Conservation (phyloP, 2,888 invertebrate genomes). For the Philhelius pedissequus region DNA sequence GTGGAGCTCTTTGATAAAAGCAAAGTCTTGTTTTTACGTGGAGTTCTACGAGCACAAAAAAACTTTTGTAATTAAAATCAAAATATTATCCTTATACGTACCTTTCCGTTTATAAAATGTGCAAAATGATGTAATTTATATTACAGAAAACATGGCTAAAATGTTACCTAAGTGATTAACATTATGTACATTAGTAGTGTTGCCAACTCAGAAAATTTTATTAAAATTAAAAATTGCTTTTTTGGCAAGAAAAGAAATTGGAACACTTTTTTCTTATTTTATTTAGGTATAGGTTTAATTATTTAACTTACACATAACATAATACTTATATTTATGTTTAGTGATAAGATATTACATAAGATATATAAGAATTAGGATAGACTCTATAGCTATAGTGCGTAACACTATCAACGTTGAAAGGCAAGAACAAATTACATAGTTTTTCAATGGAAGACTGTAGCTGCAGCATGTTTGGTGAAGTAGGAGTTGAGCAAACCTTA, state of each 20-base stretch:
- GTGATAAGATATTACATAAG: too few species aligned
- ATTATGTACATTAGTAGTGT: neutral
- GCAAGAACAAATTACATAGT: too few species aligned
- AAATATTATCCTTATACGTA: neutral
- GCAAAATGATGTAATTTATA: neutral
- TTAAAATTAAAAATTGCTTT: neutral
- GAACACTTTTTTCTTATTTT: too few species aligned
- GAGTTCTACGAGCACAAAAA: neutral
- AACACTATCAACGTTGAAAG: too few species aligned
- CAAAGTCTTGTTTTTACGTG: slow-evolving; percentile 41
- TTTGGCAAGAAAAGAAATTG: neutral
- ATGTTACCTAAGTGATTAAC: neutral
- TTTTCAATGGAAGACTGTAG: too few species aligned
- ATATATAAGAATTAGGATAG: too few species aligned
- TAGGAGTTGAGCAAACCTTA: too few species aligned
- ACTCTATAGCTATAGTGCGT: too few species aligned
- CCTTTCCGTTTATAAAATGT: neutral
- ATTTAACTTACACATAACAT: too few species aligned
- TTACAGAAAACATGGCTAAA: neutral
- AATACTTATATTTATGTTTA: too few species aligned
- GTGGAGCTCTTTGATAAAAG: slow-evolving; percentile 26
- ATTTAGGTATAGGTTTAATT: too few species aligned
- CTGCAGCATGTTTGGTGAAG: too few species aligned
- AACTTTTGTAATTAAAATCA: slow-evolving; percentile 50
- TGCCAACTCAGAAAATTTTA: neutral